phyloP scores from a whole-genome alignment of 92 coral and sea anemone genomes.

The Zoanthus solanderi region DNA sequence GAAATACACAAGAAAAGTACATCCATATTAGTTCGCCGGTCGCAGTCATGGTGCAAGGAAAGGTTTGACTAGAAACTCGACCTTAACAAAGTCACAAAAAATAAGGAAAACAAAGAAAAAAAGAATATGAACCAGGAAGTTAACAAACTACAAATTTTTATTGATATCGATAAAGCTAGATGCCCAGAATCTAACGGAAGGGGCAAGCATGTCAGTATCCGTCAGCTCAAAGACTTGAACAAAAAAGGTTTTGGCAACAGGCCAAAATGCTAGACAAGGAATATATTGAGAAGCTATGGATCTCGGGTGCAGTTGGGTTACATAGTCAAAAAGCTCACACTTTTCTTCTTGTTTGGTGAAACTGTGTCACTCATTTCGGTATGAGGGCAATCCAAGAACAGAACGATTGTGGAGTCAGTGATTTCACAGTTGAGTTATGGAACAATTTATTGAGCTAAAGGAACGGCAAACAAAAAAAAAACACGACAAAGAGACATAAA shows the following conservation, averaged over 20 bases:
- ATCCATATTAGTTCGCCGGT: too few relatives aligned
- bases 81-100: neutral
- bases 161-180: neutral
- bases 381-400: slow-evolving; percentile 52
- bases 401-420: slow-evolving; percentile 50
- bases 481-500: slow-evolving; percentile 41
- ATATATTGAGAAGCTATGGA: slow-evolving; percentile 48
- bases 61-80: neutral
- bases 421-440: slow-evolving; percentile 47
- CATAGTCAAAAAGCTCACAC: slow-evolving; percentile 49
- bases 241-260: neutral
- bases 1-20: too few relatives aligned
- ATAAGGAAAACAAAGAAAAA: neutral
- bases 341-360: slow-evolving; percentile 64
- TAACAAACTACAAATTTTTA: neutral
- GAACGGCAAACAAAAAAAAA: slow-evolving; percentile 66
- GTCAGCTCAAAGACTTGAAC: neutral
- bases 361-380: slow-evolving; percentile 59
- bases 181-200: neutral
- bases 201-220: neutral
- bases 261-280: neutral
- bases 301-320: slow-evolving; percentile 62
- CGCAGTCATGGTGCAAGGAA: too few relatives aligned
- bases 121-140: neutral
- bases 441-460: slow-evolving; percentile 52